Conservation (phyloP, 2,113 vertebrate genomes). For the Platycercus adscitus region DNA sequence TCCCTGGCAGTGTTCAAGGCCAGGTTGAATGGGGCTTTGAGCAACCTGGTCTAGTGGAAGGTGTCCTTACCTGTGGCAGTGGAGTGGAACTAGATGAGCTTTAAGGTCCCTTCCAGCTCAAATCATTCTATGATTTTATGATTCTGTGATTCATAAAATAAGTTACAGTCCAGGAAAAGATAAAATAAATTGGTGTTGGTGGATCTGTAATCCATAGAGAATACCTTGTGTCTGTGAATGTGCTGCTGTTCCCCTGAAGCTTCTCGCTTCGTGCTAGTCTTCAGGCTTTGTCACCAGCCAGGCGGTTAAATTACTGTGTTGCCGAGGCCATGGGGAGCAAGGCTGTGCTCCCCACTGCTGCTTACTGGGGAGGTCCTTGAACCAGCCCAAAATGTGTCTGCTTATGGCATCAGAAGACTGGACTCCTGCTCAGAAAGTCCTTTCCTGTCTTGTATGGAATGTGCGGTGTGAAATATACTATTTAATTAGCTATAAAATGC, state of each 20-base stretch:
- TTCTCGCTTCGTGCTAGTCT: too few relatives aligned
- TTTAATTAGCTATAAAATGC: neutral
- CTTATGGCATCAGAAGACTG: fast-evolving
- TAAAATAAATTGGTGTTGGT: too few relatives aligned
- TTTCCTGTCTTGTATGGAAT: fast-evolving
- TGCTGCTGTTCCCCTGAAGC: too few relatives aligned
- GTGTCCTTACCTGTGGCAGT: neutral
- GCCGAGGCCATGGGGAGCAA: too few relatives aligned
- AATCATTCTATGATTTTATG: neutral
- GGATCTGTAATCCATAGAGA: neutral
- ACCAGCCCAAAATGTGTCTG: neutral
- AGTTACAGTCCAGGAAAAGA: neutral
- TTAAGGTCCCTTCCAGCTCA: neutral
- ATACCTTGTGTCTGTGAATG: too few relatives aligned
- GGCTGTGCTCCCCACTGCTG: neutral
- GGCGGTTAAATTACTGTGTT: too few relatives aligned
- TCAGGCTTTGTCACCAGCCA: neutral
- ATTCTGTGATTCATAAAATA: neutral
- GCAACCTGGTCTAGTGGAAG: neutral
- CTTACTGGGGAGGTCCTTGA: neutral
- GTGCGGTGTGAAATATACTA: neutral
- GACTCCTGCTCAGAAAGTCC: neutral
- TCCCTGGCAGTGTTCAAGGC: neutral
- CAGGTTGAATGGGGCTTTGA: neutral
- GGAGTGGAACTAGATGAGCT: neutral